Evolutionary conservation across 2,888 invertebrate genomes (phyloP).

Genomic region (Microctonus aethiopoides): DNA sequence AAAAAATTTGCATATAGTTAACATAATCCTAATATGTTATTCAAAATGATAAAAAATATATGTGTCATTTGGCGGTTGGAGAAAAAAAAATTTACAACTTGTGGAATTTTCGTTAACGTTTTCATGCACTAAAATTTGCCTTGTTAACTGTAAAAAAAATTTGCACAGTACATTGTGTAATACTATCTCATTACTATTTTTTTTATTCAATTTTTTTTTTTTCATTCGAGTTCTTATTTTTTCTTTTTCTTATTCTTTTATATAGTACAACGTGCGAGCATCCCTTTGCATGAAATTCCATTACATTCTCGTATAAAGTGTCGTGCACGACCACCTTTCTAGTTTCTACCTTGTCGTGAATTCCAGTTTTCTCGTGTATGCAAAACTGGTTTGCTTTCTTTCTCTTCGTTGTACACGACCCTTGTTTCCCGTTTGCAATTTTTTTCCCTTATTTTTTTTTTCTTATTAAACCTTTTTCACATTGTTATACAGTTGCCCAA

Average conservation of each 20-base stretch:
- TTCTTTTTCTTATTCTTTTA: background rate
- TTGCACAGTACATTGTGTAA: background rate
- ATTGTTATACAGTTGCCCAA: background rate
- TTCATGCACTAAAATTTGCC: background rate
- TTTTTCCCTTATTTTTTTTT: background rate
- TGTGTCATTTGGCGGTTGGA: too few species aligned
- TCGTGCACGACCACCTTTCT: background rate
- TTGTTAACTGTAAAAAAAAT: background rate
- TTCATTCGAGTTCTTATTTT: background rate
- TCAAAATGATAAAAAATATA: background rate
- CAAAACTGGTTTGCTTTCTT: background rate
- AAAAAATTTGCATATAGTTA: too few species aligned
- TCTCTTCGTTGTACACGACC: background rate
- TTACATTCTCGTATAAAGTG: slow-evolving; percentile 9
- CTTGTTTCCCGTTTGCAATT: background rate
- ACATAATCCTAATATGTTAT: too few species aligned
- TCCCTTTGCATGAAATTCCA: slow-evolving; percentile 32
- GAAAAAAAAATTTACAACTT: background rate
- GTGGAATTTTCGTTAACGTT: background rate
- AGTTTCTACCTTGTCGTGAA: background rate
- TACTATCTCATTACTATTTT: background rate
- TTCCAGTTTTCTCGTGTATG: slow-evolving; percentile 2
- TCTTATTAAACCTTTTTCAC: background rate
- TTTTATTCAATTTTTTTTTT: background rate
- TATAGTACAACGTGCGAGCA: background rate